A percentile compares a stretch with the other conserved stretches of the same genome.
Evolutionary conservation across 2,888 invertebrate genomes (phyloP).

Genomic region (Platycheirus rosarum): DNA sequence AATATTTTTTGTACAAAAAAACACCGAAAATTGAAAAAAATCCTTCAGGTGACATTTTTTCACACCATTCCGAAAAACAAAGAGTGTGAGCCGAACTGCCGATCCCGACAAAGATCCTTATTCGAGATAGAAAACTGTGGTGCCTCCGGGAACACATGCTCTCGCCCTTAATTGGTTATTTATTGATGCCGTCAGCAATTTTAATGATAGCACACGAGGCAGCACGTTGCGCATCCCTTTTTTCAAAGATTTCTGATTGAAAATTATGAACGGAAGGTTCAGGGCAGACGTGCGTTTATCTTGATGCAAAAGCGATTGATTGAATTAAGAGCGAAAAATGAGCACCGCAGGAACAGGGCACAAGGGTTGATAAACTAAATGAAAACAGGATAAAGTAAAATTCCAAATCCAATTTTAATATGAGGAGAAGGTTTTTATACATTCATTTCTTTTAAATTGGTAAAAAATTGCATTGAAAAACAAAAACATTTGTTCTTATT

Average conservation of each 20-base stretch:
- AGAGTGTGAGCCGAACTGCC: slow-evolving; percentile 32
- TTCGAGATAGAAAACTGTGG: slow-evolving; percentile 29
- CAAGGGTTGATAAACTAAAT: slow-evolving; percentile 23
- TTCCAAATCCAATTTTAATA: background rate
- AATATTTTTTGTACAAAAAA: too few relatives aligned
- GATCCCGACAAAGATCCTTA: slow-evolving; percentile 58
- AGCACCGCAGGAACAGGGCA: background rate
- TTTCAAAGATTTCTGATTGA: slow-evolving; percentile 66
- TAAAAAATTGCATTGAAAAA: too few relatives aligned
- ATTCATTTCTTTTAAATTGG: too few relatives aligned
- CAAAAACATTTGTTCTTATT: too few relatives aligned
- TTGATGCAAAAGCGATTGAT: slow-evolving; percentile 56
- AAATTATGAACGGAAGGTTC: slow-evolving; percentile 62
- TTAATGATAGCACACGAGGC: slow-evolving; percentile 65
- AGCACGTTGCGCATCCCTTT: slow-evolving; percentile 46
- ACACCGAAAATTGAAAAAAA: slow-evolving; percentile 13
- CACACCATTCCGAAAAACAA: slow-evolving; percentile 61
- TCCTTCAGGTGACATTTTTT: slow-evolving; percentile 72
- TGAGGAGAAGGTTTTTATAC: too few relatives aligned
- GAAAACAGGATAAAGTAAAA: background rate
- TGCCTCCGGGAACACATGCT: slow-evolving; percentile 67
- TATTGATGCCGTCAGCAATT: slow-evolving; percentile 72
- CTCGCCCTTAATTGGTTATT: slow-evolving; percentile 71
- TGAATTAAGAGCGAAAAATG: slow-evolving; percentile 19
- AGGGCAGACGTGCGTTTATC: slow-evolving; percentile 31